Base-by-base conservation (phyloP, 2,888 invertebrate genomes). In the Cepaea hortensis region DNA sequence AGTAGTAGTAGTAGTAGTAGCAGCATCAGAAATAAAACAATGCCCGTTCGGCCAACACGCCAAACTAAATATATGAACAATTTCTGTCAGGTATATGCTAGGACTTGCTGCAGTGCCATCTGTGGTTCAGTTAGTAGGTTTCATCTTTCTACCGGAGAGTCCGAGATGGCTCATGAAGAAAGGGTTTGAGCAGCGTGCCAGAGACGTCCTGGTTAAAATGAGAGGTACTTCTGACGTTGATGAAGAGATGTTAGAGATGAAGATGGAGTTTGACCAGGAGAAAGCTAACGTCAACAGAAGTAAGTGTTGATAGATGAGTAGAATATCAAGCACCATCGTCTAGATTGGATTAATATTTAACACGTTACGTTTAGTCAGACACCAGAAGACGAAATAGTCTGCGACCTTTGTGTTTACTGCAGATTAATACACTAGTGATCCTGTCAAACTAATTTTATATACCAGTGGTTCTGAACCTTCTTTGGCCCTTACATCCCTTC, bases 81-180 rank as follows among this genome's bases (percentile, higher is more conserved):
- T 46, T 35, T 46, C 15, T 80, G 68, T 81, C 89, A 95, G 95
- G 90, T 95, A 94, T 88, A 96, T 96, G 95, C 92, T 95, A 70
- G 95, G 95, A 0, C 90, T 95, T 18, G 95, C 95, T 7, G 95
- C 94, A 3, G 90, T 96, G 4, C 95, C 96, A 0, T 94, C 95
- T 0, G 84, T 94, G 6, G 91, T 95, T 70, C 95, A 96, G 92
- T 94, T 95, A 73, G 89, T 95, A 75, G 95, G 95, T 0, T 95
- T 96, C 91, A 88, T 95, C 35, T 95, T 95, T 90, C 93, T 96
- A 93, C 95, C 96, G 3, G 96, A 96, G 91, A 95, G 95, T 87
- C 95, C 96, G 3, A 92, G 96, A 13, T 95, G 95, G 95, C 91
- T 95, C 79, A 91, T 95, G 62, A 93, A 92, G 48, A 92, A 92